Conservation (phyloP, 2,113 vertebrate genomes). For the Carollia perspicillata region DNA sequence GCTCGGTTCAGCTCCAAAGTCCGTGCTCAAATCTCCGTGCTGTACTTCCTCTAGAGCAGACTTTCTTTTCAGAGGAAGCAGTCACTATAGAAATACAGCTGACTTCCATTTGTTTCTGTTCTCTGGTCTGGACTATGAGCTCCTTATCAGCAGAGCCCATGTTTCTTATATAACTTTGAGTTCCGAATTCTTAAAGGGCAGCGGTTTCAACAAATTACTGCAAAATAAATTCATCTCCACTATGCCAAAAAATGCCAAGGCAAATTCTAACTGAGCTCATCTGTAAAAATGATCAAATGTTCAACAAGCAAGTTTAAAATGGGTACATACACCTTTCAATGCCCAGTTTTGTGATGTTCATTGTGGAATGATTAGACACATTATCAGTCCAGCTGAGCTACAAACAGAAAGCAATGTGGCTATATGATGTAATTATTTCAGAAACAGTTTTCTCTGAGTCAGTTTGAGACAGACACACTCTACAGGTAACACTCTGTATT, state of each 20-base stretch:
- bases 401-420: background rate
- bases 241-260: background rate
- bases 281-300: background rate
- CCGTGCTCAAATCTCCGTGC: background rate
- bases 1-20: background rate
- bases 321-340: background rate
- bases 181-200: slow-evolving; percentile 10
- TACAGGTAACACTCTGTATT: background rate
- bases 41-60: background rate
- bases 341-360: background rate
- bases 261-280: slow-evolving; percentile 2
- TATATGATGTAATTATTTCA: background rate
- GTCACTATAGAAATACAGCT: background rate
- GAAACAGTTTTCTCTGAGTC: slow-evolving; percentile 34
- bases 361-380: background rate
- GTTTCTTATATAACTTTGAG: background rate
- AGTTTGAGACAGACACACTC: slow-evolving; percentile 13
- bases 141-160: background rate
- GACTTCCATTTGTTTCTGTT: background rate
- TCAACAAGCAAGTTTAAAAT: slow-evolving; percentile 28
- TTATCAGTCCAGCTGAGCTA: background rate
- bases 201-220: background rate
- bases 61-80: slow-evolving; percentile 1
- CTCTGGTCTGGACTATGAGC: background rate
- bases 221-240: background rate